Conservation (phyloP, 92 coral and sea anemone genomes). For the Paragorgia papillata region DNA sequence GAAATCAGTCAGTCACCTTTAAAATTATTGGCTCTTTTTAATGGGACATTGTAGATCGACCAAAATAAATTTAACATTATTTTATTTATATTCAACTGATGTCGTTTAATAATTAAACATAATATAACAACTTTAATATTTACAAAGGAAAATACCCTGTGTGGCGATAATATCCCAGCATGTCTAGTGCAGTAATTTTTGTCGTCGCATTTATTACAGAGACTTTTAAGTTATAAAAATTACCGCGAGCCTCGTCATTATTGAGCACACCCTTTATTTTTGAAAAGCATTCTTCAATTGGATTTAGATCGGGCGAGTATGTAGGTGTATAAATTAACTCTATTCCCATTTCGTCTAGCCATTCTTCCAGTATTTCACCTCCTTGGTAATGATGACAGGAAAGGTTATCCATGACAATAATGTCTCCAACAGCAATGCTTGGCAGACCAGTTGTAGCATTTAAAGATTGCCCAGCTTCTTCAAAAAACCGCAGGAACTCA, state of each 20-base stretch:
- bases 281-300: slow-evolving; percentile 20
- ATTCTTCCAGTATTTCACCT: slow-evolving; percentile 24
- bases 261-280: slow-evolving; percentile 14
- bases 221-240: neutral
- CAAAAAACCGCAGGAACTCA: slow-evolving; percentile 35
- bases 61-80: too few relatives aligned
- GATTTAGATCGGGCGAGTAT: slow-evolving; percentile 31
- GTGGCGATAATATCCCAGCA: neutral
- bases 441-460: slow-evolving; percentile 30
- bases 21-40: too few relatives aligned
- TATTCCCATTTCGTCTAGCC: slow-evolving; percentile 32
- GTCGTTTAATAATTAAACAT: too few relatives aligned
- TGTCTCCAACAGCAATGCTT: slow-evolving; percentile 14
- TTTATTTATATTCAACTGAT: too few relatives aligned
- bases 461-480: slow-evolving; percentile 18
- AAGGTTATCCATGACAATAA: slow-evolving; percentile 30
- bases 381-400: slow-evolving; percentile 21
- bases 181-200: neutral
- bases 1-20: too few relatives aligned
- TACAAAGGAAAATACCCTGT: too few relatives aligned
- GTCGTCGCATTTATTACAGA: slow-evolving; percentile 10
- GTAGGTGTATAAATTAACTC: slow-evolving; percentile 18
- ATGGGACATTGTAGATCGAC: too few relatives aligned
- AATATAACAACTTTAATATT: too few relatives aligned
- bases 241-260: neutral